Evolutionary conservation across 2,113 vertebrate species (phyloP).

Genomic region (Paramisgurnus dabryanus): DNA sequence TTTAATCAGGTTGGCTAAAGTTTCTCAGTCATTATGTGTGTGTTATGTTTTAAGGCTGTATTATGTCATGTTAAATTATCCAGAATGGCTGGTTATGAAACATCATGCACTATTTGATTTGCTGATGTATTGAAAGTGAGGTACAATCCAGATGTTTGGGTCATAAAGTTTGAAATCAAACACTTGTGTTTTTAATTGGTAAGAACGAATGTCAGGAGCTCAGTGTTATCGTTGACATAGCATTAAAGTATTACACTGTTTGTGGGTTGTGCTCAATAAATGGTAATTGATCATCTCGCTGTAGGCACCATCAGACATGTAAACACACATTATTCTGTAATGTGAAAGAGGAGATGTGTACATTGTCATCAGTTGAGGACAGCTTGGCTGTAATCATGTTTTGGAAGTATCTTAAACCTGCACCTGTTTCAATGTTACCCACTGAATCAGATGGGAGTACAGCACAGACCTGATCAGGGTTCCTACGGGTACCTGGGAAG

Average conservation of each 20-base stretch:
- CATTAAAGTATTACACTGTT: slow-evolving; percentile 27
- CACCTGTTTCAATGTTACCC: slow-evolving; percentile 16
- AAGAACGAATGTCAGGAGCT: slow-evolving; percentile 19
- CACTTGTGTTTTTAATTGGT: slow-evolving; percentile 1
- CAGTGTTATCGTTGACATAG: neutral
- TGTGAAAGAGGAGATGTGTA: neutral
- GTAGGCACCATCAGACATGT: slow-evolving; percentile 1
- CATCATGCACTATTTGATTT: no score
- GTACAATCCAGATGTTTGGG: neutral
- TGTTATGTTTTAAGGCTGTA: no score
- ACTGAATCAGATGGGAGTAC: neutral
- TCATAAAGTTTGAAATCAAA: neutral
- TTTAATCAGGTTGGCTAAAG: no score
- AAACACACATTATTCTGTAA: slow-evolving; percentile 25
- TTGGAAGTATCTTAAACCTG: neutral
- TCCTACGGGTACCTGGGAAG: no score
- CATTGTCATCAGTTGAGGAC: neutral
- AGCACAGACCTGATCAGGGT: no score
- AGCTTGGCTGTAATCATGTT: neutral
- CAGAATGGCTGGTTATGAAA: no score
- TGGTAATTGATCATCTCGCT: slow-evolving; percentile 35
- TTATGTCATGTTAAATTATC: no score
- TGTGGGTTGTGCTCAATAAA: slow-evolving; percentile 44
- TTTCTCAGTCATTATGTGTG: no score
- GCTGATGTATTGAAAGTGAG: no score